These are phyloP conservation scores for Fulica atra DNA, from an alignment of 2,113 vertebrate species.

Conservation along the genomic window DNA sequence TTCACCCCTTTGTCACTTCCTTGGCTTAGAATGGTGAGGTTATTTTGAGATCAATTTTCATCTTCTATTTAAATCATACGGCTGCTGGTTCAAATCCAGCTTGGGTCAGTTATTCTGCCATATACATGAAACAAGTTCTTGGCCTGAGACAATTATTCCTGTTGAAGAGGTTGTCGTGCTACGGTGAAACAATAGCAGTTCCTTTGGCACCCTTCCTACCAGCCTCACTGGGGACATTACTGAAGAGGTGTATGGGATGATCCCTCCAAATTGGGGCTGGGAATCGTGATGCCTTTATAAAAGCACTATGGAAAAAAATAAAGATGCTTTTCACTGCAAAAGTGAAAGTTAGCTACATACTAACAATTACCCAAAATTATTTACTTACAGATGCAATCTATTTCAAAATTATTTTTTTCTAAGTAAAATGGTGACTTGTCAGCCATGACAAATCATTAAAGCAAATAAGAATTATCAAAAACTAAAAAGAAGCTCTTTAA, in stretches of 20 bases:
- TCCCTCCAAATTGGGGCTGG: neutral
- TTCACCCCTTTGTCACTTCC: neutral
- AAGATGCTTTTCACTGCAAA: neutral
- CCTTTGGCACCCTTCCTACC: neutral
- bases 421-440: neutral
- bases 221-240: neutral
- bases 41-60: constrained; percentile 45
- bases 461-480: neutral
- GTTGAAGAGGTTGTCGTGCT: constrained; percentile 20
- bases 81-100: constrained; percentile 29
- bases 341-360: neutral
- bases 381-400: neutral
- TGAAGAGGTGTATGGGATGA: neutral
- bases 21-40: constrained; percentile 3
- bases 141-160: neutral
- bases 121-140: constrained; percentile 4
- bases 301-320: neutral
- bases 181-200: neutral
- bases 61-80: constrained; percentile 43
- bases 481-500: neutral
- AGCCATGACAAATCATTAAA: neutral
- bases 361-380: neutral
- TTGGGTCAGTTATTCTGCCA: constrained; percentile 28
- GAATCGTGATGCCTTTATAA: neutral
- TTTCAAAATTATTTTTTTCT: neutral